Percentiles rank a stretch among this genome's conserved stretches.
phyloP scores from a whole-genome alignment of 2,888 invertebrate species.

The Resseliella maxima region DNA sequence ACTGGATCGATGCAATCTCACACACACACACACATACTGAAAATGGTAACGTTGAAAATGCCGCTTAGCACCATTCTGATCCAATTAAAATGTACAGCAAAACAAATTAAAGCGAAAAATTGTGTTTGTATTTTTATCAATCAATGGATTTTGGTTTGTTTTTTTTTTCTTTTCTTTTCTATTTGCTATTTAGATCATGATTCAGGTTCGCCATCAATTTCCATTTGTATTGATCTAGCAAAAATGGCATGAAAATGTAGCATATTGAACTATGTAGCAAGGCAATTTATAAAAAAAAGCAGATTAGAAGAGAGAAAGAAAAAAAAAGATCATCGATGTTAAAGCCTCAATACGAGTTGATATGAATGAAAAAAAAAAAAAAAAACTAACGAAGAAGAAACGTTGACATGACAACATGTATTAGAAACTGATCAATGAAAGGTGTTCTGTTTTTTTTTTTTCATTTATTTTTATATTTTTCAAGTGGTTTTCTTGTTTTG shows the following conservation, averaged over 20 bases:
- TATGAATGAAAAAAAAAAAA: not conserved
- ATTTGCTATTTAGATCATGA: not conserved
- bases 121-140: not conserved
- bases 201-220: conserved; percentile 29
- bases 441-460: not conserved
- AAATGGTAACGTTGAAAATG: conserved; percentile 6
- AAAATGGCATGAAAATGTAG: no score
- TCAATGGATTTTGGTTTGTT: not conserved
- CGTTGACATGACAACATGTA: conserved; percentile 14
- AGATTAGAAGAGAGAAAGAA: not conserved
- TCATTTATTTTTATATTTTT: not conserved
- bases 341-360: not conserved
- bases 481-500: not conserved
- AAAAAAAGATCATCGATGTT: not conserved
- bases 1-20: not conserved
- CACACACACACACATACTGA: no score
- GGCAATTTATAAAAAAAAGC: no score
- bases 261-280: no score
- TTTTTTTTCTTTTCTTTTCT: not conserved
- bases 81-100: conserved; percentile 6
- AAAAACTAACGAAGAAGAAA: not conserved
- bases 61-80: conserved; percentile 31
- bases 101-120: conserved; percentile 50
- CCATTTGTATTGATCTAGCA: not conserved
- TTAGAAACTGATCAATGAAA: conserved; percentile 13